Evolutionary conservation across 1,140 invertebrate genomes (phyloP), one percentile per base, ranked within the genome.

Genomic region (Bursaphelenchus mucronatus): DNA sequence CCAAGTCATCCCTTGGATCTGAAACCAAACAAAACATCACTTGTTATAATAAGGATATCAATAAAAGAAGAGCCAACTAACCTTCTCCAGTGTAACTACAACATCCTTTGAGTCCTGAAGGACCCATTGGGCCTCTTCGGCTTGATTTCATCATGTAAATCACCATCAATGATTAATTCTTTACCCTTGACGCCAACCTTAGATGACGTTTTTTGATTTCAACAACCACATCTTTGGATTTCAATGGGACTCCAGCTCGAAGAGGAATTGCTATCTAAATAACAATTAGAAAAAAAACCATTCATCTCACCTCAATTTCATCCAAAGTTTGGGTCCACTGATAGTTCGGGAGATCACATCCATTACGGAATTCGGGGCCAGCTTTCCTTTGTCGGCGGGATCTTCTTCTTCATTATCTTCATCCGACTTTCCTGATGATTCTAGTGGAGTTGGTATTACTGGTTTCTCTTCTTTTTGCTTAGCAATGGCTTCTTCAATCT

Each of bases 1-100:
- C 96, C 96, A 99, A 81, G 94, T 92, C 93, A 98, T 95, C 86
- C 94, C 90, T 82, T 97, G 96, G 4, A 97, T 87, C 90, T 94
- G 79, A 47, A 83, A 79, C 53, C n/a, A 30, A 3, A 30, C 30
- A 30, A 3, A 30, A 30, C 5, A 30, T 30, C 21, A 61, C 55
- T 7, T 17, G 30, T 54, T 19, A 17, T 10, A 44, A 64, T 13
- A 7, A 57, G 30, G 39, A 54, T 56, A 13, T 51, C 55, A 57
- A 49, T 43, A 53, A n/a, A 40, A 39, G n/a, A 68, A 53, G 45
- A 30, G 51, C 43, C 57, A 40, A 56, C 19, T 17, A 46, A 76
- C 58, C 66, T 82, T 77, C 17, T 82, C 64, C 8, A 73, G 21
- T 57, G 53, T 61, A 11, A 76, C 66, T 63, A 80, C 92, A 89